Evolutionary conservation across 2,797 vertebrate species (phyloP).

Genomic region (Parauchenoglanis punctatus): DNA sequence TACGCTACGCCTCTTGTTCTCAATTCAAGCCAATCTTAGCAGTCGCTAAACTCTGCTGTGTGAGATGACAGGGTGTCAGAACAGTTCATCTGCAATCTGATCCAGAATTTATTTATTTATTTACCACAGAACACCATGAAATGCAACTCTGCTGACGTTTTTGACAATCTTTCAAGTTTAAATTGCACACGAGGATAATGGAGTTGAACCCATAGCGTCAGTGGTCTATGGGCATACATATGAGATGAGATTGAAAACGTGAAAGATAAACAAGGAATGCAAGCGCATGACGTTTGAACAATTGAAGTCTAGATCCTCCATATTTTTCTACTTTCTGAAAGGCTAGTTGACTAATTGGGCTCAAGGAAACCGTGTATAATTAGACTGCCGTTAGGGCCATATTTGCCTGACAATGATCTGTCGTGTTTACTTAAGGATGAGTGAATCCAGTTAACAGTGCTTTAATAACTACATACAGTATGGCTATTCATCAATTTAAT

Average conservation of each 20-base stretch:
- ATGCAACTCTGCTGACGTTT: neutral
- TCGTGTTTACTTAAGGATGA: neutral
- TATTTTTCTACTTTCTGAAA: neutral
- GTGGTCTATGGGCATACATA: neutral
- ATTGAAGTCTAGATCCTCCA: neutral
- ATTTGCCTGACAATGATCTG: neutral
- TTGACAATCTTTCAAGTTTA: neutral
- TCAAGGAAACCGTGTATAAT: slow-evolving; percentile 18
- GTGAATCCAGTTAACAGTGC: neutral
- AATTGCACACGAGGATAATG: neutral
- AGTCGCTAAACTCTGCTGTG: neutral
- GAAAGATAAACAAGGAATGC: neutral
- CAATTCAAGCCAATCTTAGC: slow-evolving; percentile 14
- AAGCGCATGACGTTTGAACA: neutral
- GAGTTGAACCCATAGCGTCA: neutral
- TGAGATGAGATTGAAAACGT: neutral
- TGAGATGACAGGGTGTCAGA: slow-evolving; percentile 17
- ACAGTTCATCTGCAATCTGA: slow-evolving; percentile 17
- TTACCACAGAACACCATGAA: neutral
- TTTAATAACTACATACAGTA: neutral
- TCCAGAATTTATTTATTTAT: neutral
- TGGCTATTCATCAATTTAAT: slow-evolving; percentile 14
- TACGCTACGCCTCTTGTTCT: slow-evolving; percentile 4
- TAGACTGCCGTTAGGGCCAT: slow-evolving; percentile 8
- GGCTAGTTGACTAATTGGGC: slow-evolving; percentile 24